A percentile compares a stretch with the other conserved stretches of the same genome.
Evolutionary conservation across 2,888 invertebrate genomes (phyloP).

Genomic region (Calameuta filiformis): DNA sequence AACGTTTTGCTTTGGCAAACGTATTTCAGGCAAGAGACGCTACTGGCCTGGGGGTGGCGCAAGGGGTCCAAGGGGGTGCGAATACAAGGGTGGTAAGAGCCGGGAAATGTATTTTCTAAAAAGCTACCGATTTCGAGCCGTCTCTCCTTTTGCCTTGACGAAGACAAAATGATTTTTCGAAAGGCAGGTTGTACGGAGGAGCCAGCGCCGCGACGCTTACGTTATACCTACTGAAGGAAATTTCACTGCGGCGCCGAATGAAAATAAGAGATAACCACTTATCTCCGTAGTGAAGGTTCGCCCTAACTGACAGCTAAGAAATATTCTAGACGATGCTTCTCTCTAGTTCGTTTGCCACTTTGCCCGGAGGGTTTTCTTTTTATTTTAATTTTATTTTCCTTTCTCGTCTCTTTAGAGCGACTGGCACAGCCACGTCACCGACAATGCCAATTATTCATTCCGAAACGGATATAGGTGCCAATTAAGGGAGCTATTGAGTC

Average conservation of each 20-base stretch:
- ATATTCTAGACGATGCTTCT: not conserved
- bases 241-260: conserved; percentile 1
- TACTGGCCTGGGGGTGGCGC: not conserved
- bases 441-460: not conserved
- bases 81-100: conserved; percentile 5
- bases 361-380: not conserved
- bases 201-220: not conserved
- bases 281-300: conserved; percentile 6
- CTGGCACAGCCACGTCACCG: not conserved
- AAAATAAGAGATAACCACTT: conserved; percentile 16
- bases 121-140: not conserved
- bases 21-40: conserved; percentile 5
- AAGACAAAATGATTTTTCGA: conserved; percentile 7
- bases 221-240: not conserved
- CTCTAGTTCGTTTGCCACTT: not conserved
- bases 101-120: not conserved
- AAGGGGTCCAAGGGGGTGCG: not conserved
- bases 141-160: not conserved
- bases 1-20: conserved; percentile 5
- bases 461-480: not conserved
- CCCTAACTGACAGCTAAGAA: conserved; percentile 1
- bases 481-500: not conserved
- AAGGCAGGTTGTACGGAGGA: not conserved
- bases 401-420: not conserved
- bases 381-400: not conserved